These are phyloP conservation scores for Pelobates cultripes DNA, from an alignment of 2,797 vertebrate species.

Conservation along the genomic window DNA sequence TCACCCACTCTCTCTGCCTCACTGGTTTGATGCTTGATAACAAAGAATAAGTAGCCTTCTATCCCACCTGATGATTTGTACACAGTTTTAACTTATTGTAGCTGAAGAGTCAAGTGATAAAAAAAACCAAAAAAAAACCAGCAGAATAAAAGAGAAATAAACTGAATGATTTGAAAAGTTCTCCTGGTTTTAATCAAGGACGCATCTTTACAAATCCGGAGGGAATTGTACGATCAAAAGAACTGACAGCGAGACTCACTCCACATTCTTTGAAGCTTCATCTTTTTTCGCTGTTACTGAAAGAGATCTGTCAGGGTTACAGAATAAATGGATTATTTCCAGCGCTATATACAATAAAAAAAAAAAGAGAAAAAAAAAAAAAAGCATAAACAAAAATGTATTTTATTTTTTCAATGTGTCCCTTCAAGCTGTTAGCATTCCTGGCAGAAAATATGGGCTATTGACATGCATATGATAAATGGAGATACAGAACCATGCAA, in stretches of 20 bases:
- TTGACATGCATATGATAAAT: slow-evolving; percentile 76
- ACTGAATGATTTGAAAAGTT: slow-evolving; percentile 68
- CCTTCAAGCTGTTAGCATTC: slow-evolving; percentile 72
- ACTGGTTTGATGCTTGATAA: neutral
- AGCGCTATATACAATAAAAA: slow-evolving; percentile 54
- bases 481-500: slow-evolving; percentile 76
- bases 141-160: slow-evolving; percentile 26
- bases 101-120: neutral
- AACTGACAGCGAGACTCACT: slow-evolving; percentile 67
- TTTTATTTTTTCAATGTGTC: slow-evolving; percentile 50
- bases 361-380: slow-evolving; percentile 54
- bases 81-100: neutral
- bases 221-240: slow-evolving; percentile 71
- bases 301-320: slow-evolving; percentile 61
- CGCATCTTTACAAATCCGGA: slow-evolving; percentile 72
- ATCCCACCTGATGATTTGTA: slow-evolving; percentile 1
- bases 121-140: neutral
- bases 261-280: slow-evolving; percentile 59
- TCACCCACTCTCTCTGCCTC: neutral
- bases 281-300: slow-evolving; percentile 61
- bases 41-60: slow-evolving; percentile 3
- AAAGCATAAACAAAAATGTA: slow-evolving; percentile 66
- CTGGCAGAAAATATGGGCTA: slow-evolving; percentile 73
- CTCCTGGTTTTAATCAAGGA: slow-evolving; percentile 75
- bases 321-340: slow-evolving; percentile 63